Percentiles rank a stretch among this genome's conserved stretches.
Evolutionary conservation across 2,113 vertebrate species (phyloP).

Genomic region (Daubentonia madagascariensis): DNA sequence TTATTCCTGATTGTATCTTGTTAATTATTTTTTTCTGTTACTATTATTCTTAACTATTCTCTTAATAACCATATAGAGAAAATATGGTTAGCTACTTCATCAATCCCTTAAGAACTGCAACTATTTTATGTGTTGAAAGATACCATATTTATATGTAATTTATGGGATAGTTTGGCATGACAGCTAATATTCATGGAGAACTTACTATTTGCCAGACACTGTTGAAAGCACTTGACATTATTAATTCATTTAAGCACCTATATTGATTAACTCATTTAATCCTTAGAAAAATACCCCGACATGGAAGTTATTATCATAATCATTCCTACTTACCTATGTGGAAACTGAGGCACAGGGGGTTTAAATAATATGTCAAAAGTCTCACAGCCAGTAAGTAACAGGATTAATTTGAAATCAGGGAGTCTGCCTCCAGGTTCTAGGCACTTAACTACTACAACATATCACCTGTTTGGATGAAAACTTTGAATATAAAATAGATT

Average conservation of each 20-base stretch:
- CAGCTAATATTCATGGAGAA: neutral
- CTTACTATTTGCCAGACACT: neutral
- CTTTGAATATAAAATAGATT: neutral
- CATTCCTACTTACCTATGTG: neutral
- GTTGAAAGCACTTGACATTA: neutral
- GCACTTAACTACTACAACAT: neutral
- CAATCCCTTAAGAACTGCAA: neutral
- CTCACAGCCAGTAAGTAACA: neutral
- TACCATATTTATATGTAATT: slow-evolving; percentile 5
- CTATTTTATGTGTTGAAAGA: neutral
- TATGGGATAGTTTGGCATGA: neutral
- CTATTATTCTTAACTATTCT: neutral
- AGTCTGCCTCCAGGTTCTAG: neutral
- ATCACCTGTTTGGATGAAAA: neutral
- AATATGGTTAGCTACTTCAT: neutral
- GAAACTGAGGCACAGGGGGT: neutral
- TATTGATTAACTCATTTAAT: neutral
- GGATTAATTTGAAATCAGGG: neutral
- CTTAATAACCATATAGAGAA: slow-evolving; percentile 26
- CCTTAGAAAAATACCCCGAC: neutral
- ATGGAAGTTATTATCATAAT: neutral
- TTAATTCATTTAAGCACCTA: neutral
- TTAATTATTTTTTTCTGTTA: neutral
- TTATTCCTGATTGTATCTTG: neutral
- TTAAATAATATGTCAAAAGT: neutral